Conservation (phyloP, 2,797 vertebrate genomes). For the Sphaeramia orbicularis region DNA sequence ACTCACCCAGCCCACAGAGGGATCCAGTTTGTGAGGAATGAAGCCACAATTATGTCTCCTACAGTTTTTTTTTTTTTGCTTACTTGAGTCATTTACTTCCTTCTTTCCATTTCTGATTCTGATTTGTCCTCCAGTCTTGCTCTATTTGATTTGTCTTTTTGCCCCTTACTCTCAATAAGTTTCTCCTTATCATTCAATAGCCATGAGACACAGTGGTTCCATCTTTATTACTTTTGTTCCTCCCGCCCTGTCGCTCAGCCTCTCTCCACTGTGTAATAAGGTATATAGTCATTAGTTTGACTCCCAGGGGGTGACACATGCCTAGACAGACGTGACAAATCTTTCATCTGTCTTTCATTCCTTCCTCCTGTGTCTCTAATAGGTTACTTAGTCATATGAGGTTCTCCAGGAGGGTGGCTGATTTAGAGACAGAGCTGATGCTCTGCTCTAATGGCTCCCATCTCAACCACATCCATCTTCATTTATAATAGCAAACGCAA, state of each 20-base stretch:
- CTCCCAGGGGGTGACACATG: conserved; percentile 39
- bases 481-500: conserved; percentile 30
- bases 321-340: conserved; percentile 46
- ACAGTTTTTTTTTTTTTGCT: background rate
- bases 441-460: conserved; percentile 52
- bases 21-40: conserved; percentile 11
- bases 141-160: conserved; percentile 22
- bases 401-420: conserved; percentile 51
- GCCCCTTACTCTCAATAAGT: conserved; percentile 26
- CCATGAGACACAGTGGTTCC: conserved; percentile 28
- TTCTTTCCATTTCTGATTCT: background rate
- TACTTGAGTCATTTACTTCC: background rate
- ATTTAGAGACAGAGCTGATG: conserved; percentile 54
- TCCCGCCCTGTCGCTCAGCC: background rate
- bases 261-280: conserved; percentile 47
- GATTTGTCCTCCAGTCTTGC: background rate
- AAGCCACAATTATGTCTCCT: background rate
- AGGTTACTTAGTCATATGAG: conserved; percentile 60
- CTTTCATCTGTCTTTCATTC: conserved; percentile 28
- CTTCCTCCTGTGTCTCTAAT: conserved; percentile 46
- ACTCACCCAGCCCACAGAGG: background rate
- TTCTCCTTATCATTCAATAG: conserved; percentile 22
- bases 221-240: conserved; percentile 56
- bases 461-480: conserved; percentile 52
- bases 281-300: conserved; percentile 64